Conservation (phyloP, 37 sponge, comb jelly and placozoan genomes). For the Diacarnus erythraeanus region DNA sequence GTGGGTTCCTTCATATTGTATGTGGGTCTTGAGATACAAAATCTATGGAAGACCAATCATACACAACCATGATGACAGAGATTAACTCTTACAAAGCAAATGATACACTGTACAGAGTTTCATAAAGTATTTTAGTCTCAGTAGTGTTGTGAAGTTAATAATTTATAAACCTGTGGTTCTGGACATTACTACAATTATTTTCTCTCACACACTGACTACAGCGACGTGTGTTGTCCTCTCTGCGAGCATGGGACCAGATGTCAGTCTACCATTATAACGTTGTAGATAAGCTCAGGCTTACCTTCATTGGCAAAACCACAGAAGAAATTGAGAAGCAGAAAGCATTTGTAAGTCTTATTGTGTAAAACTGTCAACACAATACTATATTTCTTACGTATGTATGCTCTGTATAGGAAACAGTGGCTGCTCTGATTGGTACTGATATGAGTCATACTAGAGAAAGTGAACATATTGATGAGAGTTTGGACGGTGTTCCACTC, state of each 20-base stretch:
- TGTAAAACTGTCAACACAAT: neutral
- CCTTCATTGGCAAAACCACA: constrained; percentile 75
- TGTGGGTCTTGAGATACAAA: too few species aligned
- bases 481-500: constrained; percentile 70
- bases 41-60: too few species aligned
- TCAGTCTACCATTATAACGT: constrained; percentile 81
- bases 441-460: neutral
- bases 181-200: neutral
- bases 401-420: constrained; percentile 53
- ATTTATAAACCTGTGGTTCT: neutral
- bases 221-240: constrained; percentile 71
- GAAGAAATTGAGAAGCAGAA: constrained; percentile 84
- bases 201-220: constrained; percentile 8
- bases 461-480: neutral
- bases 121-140: neutral
- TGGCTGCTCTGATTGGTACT: constrained; percentile 62
- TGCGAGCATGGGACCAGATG: constrained; percentile 81
- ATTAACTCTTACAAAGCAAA: too few species aligned
- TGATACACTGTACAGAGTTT: too few species aligned
- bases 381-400: too few species aligned
- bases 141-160: neutral
- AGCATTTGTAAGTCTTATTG: constrained; percentile 69
- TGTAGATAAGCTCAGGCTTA: constrained; percentile 69
- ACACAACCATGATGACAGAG: too few species aligned
- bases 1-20: too few species aligned